Evolutionary conservation across 2,888 invertebrate species (phyloP).

Genomic region (Anticlea derivata): DNA sequence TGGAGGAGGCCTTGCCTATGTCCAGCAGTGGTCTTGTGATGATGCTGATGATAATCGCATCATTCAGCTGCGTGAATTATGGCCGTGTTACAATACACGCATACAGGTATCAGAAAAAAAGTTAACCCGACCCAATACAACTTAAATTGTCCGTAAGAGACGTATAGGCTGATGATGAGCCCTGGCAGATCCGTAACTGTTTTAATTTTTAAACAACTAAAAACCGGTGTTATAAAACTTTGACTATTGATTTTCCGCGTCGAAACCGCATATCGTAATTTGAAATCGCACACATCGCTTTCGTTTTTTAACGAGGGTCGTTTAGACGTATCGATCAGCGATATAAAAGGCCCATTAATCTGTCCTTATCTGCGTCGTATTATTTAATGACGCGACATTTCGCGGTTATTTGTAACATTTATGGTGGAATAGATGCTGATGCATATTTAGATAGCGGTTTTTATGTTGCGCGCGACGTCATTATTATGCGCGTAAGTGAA

Average conservation of each 20-base stretch:
- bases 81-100: no score
- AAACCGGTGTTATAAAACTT: not conserved
- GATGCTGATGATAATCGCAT: no score
- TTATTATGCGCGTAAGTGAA: slow-evolving; percentile 59
- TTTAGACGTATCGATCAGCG: slow-evolving; percentile 65
- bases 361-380: slow-evolving; percentile 78
- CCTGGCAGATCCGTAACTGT: no score
- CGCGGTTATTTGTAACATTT: slow-evolving; percentile 81
- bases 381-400: slow-evolving; percentile 81
- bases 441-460: slow-evolving; percentile 66
- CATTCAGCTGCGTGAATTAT: no score
- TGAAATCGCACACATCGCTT: slow-evolving; percentile 64
- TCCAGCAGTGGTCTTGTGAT: no score
- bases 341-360: slow-evolving; percentile 81
- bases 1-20: no score
- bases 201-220: not conserved
- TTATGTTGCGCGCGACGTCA: slow-evolving; percentile 52
- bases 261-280: slow-evolving; percentile 59
- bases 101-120: no score
- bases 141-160: no score
- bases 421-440: slow-evolving; percentile 66
- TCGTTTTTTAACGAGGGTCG: slow-evolving; percentile 70
- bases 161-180: no score
- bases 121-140: no score
- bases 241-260: slow-evolving; percentile 8